Conservation (phyloP, 2,797 vertebrate species). For the Chrosomus eos region DNA sequence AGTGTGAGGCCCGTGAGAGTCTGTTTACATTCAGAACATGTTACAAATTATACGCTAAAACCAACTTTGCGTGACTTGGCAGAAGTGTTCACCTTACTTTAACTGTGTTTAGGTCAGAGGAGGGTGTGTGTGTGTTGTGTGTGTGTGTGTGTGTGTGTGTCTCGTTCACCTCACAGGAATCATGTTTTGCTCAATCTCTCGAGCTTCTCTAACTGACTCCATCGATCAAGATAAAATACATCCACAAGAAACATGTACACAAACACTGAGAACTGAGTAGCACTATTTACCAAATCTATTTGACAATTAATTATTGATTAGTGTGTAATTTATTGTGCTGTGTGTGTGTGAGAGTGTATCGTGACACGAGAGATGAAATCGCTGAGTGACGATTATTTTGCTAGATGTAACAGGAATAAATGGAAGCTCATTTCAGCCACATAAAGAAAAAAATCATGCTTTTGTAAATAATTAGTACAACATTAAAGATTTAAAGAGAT, state of each 20-base stretch:
- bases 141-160: background rate
- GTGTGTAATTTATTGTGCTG: background rate
- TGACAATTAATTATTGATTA: background rate
- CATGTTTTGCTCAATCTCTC: background rate
- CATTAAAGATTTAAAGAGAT: too few relatives aligned
- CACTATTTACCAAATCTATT: background rate
- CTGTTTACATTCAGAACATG: conserved; percentile 82
- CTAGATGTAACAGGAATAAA: background rate
- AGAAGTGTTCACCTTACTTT: conserved; percentile 70
- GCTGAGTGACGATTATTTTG: background rate
- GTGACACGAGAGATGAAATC: background rate
- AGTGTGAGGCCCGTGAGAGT: conserved; percentile 63
- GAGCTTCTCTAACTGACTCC: background rate
- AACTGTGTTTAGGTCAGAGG: background rate
- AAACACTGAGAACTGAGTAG: background rate
- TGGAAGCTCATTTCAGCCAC: too few relatives aligned
- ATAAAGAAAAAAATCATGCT: background rate
- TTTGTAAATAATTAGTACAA: background rate
- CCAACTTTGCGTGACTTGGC: conserved; percentile 87
- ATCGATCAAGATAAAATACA: background rate
- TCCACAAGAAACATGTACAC: background rate
- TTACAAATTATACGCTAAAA: conserved; percentile 83
- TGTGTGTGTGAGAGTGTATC: background rate
- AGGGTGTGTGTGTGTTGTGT: background rate
- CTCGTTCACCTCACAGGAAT: background rate